phyloP scores from a whole-genome alignment of 92 coral and sea anemone species.

The Blastomussa wellsi region DNA sequence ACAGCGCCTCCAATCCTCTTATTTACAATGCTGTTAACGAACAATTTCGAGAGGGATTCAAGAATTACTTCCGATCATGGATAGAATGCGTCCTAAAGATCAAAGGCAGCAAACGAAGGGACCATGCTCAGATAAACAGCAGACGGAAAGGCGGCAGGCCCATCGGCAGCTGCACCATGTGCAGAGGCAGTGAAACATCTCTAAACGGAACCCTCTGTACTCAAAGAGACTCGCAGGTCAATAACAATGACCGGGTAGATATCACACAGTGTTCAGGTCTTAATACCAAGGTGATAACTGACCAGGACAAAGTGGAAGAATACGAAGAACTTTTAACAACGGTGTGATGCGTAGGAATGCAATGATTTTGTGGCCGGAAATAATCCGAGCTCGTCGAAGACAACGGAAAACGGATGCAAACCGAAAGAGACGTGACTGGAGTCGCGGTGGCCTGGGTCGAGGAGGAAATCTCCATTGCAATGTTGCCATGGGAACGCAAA shows the following conservation, averaged over 20 bases:
- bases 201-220: conserved; percentile 10
- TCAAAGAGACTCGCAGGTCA: conserved; percentile 7
- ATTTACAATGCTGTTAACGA: conserved; percentile 96
- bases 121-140: conserved; percentile 1
- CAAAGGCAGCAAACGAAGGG: conserved; percentile 23
- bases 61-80: conserved; percentile 87
- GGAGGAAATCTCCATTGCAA: neutral
- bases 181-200: conserved; percentile 28
- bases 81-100: conserved; percentile 57
- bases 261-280: neutral
- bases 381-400: neutral
- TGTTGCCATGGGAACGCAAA: neutral
- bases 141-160: conserved; percentile 7
- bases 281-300: neutral
- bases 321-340: conserved; percentile 13
- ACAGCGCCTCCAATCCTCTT: conserved; percentile 94
- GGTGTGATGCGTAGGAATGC: neutral
- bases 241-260: conserved; percentile 8
- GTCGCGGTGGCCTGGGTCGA: neutral
- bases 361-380: neutral
- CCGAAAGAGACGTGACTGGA: neutral
- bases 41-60: conserved; percentile 91
- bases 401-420: neutral
- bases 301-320: neutral
- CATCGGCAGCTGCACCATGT: conserved; percentile 28